Evolutionary conservation across 2,888 invertebrate species (phyloP).

Genomic region (Agrilus cyanescens): DNA sequence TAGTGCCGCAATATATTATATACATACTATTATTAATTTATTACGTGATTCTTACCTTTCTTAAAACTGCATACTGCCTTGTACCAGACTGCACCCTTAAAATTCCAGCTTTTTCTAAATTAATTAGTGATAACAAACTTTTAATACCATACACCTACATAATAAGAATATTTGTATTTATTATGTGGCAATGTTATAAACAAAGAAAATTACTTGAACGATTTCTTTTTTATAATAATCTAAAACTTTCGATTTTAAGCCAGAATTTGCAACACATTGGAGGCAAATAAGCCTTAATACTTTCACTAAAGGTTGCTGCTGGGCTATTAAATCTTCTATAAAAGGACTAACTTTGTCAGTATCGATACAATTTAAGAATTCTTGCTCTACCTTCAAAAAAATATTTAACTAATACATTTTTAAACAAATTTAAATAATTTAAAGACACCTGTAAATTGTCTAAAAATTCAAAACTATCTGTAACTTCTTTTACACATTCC

Average conservation of each 20-base stretch:
- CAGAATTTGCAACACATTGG: conserved; percentile 86
- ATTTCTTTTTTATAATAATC: conserved; percentile 51
- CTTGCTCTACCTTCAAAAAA: conserved; percentile 60
- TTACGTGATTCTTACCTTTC: conserved; percentile 43
- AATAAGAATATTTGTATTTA: not conserved
- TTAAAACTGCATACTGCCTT: conserved; percentile 61
- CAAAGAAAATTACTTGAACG: conserved; percentile 34
- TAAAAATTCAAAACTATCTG: conserved; percentile 34
- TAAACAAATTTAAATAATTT: not conserved
- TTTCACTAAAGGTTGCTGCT: conserved; percentile 67
- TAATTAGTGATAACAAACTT: conserved; percentile 67
- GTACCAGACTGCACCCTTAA: conserved; percentile 61
- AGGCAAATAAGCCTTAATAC: conserved; percentile 83
- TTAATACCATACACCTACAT: conserved; percentile 79
- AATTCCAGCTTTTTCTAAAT: conserved; percentile 79
- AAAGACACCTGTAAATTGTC: conserved; percentile 29
- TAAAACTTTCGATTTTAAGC: conserved; percentile 79
- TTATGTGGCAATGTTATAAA: not conserved
- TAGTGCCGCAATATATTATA: too few species aligned
- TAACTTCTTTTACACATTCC: conserved; percentile 81
- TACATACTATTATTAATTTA: not conserved
- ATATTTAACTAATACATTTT: not conserved
- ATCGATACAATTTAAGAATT: conserved; percentile 82
- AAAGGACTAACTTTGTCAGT: conserved; percentile 79
- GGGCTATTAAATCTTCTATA: conserved; percentile 87